phyloP scores from a whole-genome alignment of 2,888 invertebrate species.

The Napeogenes inachia region DNA sequence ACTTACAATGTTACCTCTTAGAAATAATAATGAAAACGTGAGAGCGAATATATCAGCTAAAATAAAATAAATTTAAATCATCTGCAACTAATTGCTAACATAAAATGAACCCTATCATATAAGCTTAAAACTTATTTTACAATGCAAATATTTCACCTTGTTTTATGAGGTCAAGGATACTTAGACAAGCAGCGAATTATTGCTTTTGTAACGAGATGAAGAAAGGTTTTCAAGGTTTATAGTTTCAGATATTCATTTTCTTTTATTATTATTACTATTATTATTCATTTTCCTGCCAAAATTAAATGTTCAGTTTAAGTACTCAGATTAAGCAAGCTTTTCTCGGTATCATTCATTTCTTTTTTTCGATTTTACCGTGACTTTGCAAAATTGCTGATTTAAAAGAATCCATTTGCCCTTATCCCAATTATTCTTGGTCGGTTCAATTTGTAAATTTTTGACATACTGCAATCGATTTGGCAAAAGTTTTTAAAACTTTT shows the following conservation, averaged over 20 bases:
- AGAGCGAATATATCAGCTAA: conserved; percentile 5
- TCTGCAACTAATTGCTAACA: background rate
- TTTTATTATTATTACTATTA: background rate
- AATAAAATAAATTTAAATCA: conserved; percentile 7
- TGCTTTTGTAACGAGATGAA: conserved; percentile 27
- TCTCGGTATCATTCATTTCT: too few relatives aligned
- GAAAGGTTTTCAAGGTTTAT: conserved; percentile 15
- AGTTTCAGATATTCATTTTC: background rate
- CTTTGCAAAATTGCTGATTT: too few relatives aligned
- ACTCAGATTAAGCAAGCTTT: too few relatives aligned
- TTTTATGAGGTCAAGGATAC: conserved; percentile 24
- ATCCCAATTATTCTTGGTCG: too few relatives aligned
- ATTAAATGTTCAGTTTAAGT: background rate
- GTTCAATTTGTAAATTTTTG: too few relatives aligned
- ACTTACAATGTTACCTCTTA: background rate
- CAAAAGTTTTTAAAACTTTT: too few relatives aligned
- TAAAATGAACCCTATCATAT: background rate
- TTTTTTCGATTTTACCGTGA: too few relatives aligned
- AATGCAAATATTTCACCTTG: background rate
- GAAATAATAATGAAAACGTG: conserved; percentile 6
- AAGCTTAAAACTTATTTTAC: conserved; percentile 2
- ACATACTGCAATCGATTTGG: too few relatives aligned
- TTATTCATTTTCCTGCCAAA: background rate
- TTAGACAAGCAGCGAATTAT: conserved; percentile 16
- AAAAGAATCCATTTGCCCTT: too few relatives aligned